Base-by-base conservation (phyloP, 2,797 vertebrate species). In the Enoplosus armatus region DNA sequence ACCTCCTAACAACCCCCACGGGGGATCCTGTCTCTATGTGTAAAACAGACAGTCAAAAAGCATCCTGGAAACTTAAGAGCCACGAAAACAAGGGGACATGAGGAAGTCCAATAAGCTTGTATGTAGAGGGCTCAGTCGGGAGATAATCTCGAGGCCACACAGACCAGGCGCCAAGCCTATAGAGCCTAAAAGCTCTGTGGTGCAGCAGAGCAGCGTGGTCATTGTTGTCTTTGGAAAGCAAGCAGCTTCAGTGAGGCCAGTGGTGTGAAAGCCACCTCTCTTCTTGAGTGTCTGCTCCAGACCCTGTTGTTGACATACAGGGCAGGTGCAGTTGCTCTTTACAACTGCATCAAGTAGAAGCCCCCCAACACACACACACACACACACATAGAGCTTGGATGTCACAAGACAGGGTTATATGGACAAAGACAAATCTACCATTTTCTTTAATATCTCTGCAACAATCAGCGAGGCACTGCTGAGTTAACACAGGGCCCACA, bases 31-130 rank as follows among this genome's bases (percentile, higher is more conserved):
- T 93, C 93, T 95, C 92, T 94, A 94, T 95, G 94, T 93, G 93
- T 95, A 95, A 96, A 96, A 95, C 95, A 96, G 95, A 95, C 93
- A 90, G 89, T 89, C 91, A 89, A 85, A 94, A 94, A 91, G 92
- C 93, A 94, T 95, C 94, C 95, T 95, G 94, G 91, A 95, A 93
- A 92, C 89, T 91, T 82, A 82, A 88, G 90, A 93, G 78, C 67
- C 86, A 86, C 76, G 75, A 94, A 93, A 94, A 90, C 88, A 91
- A 86, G 87, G 75, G 90, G 88, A 91, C 84, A 70, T 74, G 89
- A 91, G 91, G 85, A 92, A 92, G 93, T 90, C 90, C 86, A 90
- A 89, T 90, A 89, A 93, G 93, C 91, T 88, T 86, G 88, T 90
- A 86, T 86, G 86, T 85, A 85, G 88, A 90, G 86, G 76, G 82